A percentile compares a stretch with the other conserved stretches of the same genome.
These are phyloP conservation scores for Trichonephila clavata DNA, from an alignment of 1,140 invertebrate genomes.

Conservation along the genomic window DNA sequence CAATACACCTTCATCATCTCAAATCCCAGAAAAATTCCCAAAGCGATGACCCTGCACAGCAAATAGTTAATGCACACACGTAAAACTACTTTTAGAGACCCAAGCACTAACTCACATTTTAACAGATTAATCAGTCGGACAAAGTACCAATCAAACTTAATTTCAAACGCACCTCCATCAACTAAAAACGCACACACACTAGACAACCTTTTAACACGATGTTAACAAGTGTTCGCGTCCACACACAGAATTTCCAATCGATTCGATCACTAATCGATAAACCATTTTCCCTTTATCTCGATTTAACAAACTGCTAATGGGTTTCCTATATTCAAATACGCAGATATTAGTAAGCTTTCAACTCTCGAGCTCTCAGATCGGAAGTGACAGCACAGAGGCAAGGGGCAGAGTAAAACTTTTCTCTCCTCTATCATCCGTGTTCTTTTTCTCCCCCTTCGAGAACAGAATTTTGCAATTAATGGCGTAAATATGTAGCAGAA, in stretches of 20 bases:
- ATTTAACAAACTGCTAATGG: constrained; percentile 27
- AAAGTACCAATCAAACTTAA: background rate
- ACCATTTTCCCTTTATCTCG: constrained; percentile 31
- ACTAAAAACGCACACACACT: background rate
- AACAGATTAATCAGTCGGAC: constrained; percentile 9
- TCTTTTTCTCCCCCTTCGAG: background rate
- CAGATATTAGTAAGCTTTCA: background rate
- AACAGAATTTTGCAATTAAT: constrained; percentile 35
- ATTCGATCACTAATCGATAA: constrained; percentile 19
- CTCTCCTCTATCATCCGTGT: background rate
- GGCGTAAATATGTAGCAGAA: background rate
- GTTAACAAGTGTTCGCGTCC: constrained; percentile 21
- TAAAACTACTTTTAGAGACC: too few species aligned
- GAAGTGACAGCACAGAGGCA: background rate
- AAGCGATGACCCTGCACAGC: too few species aligned
- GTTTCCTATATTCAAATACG: constrained; percentile 38
- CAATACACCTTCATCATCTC: too few species aligned
- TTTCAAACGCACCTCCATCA: background rate
- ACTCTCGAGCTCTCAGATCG: background rate
- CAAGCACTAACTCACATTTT: background rate
- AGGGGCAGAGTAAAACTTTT: background rate
- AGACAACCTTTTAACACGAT: constrained; percentile 17
- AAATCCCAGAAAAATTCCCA: too few species aligned
- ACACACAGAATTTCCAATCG: constrained; percentile 1
- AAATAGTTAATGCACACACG: too few species aligned